phyloP scores from a whole-genome alignment of 2,113 vertebrate genomes.

The Cebidichthys violaceus region DNA sequence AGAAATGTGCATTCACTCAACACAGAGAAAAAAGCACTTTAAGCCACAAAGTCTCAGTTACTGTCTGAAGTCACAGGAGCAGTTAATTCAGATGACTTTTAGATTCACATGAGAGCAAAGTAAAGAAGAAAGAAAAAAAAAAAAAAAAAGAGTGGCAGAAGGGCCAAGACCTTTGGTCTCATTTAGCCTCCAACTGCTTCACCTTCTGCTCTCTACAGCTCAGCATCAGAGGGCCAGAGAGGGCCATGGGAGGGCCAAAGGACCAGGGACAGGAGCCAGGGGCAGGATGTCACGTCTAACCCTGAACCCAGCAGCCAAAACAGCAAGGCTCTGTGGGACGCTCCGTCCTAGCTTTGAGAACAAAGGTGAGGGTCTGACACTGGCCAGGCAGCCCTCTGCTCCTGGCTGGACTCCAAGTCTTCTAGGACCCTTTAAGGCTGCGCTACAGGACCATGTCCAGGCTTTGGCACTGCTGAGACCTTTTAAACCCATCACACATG shows the following conservation, averaged over 20 bases:
- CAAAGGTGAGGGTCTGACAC: conserved; percentile 75
- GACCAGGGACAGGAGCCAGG: conserved; percentile 69
- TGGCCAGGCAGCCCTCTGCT: conserved; percentile 69
- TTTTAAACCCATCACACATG: conserved; percentile 48
- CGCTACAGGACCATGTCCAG: conserved; percentile 55
- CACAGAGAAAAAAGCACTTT: background rate
- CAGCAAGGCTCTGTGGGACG: conserved; percentile 71
- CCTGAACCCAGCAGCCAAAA: conserved; percentile 73
- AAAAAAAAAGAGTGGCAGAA: conserved; percentile 51
- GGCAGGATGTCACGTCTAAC: conserved; percentile 83
- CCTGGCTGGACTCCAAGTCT: conserved; percentile 77
- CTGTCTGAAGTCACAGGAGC: conserved; percentile 9
- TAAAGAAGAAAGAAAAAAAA: background rate
- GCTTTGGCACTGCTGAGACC: conserved; percentile 45
- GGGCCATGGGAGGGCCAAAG: conserved; percentile 64
- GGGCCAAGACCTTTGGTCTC: conserved; percentile 77
- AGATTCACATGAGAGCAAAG: conserved; percentile 34
- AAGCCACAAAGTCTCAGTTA: conserved; percentile 1
- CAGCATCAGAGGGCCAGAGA: conserved; percentile 67
- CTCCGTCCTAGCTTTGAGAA: conserved; percentile 69
- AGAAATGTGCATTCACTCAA: background rate
- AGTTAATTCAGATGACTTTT: conserved; percentile 41
- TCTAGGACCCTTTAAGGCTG: conserved; percentile 66
- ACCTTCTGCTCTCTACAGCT: conserved; percentile 78
- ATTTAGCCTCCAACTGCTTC: conserved; percentile 78